Conservation (phyloP, 92 coral and sea anemone genomes). For the Hydrozoanthus gracilis region DNA sequence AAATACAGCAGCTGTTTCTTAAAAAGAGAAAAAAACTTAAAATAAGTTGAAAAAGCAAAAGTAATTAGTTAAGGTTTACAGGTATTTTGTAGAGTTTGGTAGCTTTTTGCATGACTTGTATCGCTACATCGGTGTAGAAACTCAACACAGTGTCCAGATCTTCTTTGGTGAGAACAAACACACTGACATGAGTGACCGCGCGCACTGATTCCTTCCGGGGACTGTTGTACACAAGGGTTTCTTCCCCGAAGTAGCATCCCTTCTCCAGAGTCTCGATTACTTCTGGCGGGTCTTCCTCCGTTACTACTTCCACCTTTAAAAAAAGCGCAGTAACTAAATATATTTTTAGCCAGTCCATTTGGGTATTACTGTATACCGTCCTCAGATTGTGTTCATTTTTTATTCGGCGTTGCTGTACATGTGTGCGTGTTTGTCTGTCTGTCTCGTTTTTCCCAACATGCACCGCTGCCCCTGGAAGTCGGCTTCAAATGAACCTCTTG, state of each 20-base stretch:
- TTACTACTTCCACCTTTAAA: slow-evolving; percentile 76
- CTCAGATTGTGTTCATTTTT: background rate
- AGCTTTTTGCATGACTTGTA: slow-evolving; percentile 66
- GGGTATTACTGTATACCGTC: background rate
- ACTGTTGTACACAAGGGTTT: slow-evolving; percentile 65
- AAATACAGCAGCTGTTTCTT: background rate
- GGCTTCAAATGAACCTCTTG: too few relatives aligned
- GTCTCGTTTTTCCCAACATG: too few relatives aligned
- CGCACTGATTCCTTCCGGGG: slow-evolving; percentile 81
- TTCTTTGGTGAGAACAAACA: slow-evolving; percentile 71
- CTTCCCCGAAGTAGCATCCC: slow-evolving; percentile 71
- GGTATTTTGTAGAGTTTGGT: slow-evolving; percentile 52
- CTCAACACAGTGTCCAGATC: slow-evolving; percentile 73
- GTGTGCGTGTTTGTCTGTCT: too few relatives aligned
- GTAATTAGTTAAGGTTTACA: background rate
- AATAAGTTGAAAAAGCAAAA: background rate
- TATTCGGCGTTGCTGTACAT: too few relatives aligned
- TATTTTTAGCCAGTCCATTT: background rate
- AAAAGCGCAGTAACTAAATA: background rate
- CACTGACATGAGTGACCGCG: slow-evolving; percentile 82
- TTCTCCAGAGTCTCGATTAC: slow-evolving; percentile 78
- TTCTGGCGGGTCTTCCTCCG: slow-evolving; percentile 83
- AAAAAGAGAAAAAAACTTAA: background rate
- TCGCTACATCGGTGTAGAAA: slow-evolving; percentile 59
- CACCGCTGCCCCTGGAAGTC: too few relatives aligned